phyloP scores from a whole-genome alignment of 2,888 invertebrate genomes.

The Tridacna crocea region DNA sequence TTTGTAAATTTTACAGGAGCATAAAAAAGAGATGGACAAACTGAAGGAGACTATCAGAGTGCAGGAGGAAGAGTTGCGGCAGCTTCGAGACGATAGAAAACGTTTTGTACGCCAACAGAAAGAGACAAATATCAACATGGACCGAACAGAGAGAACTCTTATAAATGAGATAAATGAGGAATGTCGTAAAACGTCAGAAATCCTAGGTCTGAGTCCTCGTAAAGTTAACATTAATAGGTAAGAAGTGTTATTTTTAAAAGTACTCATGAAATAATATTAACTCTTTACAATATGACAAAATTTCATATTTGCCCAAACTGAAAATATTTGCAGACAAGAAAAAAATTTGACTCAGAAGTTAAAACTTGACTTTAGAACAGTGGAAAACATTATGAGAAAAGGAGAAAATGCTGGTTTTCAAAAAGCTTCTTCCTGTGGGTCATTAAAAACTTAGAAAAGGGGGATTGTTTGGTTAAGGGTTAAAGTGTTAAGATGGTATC shows the following conservation, averaged over 20 bases:
- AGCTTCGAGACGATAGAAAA: constrained; percentile 70
- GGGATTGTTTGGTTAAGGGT: too few relatives aligned
- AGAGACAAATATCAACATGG: constrained; percentile 65
- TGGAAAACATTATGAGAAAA: not conserved
- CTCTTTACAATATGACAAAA: too few relatives aligned
- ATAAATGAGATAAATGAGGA: constrained; percentile 82
- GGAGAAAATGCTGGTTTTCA: not conserved
- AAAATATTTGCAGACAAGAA: too few relatives aligned
- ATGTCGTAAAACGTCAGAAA: constrained; percentile 75
- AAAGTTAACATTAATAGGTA: constrained; percentile 77
- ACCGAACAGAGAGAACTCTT: constrained; percentile 75
- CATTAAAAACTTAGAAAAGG: too few relatives aligned
- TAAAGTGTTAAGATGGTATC: too few relatives aligned
- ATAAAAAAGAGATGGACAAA: constrained; percentile 71
- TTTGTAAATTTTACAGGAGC: constrained; percentile 69
- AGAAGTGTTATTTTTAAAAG: not conserved
- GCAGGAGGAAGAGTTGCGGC: constrained; percentile 76
- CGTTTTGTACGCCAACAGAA: constrained; percentile 68
- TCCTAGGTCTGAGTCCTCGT: constrained; percentile 77
- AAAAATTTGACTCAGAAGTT: too few relatives aligned
- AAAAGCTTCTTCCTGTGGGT: too few relatives aligned
- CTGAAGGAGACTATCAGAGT: constrained; percentile 72
- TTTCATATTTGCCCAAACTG: too few relatives aligned
- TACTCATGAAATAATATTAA: too few relatives aligned
- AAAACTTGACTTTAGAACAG: too few relatives aligned